These are phyloP conservation scores for Gorsachius goisagi DNA, from an alignment of 2,113 vertebrate species.

Conservation along the genomic window DNA sequence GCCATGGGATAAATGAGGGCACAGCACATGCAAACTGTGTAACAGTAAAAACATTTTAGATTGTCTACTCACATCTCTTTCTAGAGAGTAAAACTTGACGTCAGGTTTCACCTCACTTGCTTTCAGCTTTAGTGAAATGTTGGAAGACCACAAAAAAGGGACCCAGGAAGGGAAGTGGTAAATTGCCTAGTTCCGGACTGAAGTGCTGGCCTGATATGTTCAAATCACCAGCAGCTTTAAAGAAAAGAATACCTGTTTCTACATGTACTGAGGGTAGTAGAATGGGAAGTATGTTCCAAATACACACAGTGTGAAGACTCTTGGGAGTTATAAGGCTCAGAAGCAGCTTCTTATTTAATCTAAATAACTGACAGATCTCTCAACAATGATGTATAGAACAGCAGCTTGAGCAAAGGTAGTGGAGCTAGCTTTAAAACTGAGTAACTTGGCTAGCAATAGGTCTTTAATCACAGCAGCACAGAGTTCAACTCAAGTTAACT, in stretches of 20 bases:
- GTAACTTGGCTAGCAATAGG: neutral
- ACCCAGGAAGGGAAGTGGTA: neutral
- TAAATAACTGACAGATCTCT: neutral
- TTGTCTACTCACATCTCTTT: neutral
- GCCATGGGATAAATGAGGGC: neutral
- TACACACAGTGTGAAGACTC: neutral
- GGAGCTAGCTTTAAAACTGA: neutral
- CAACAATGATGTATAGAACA: neutral
- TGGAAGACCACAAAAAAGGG: neutral
- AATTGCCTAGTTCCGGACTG: neutral
- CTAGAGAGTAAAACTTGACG: neutral
- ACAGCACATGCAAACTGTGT: neutral
- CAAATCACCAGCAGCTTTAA: neutral
- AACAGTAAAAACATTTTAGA: neutral
- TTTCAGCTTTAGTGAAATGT: neutral
- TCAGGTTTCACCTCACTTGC: neutral
- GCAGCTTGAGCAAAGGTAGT: neutral
- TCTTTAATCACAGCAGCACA: neutral
- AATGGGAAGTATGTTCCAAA: neutral
- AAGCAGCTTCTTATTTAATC: neutral
- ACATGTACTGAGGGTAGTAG: neutral
- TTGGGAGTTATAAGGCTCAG: neutral
- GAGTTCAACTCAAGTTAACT: neutral
- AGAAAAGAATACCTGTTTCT: neutral
- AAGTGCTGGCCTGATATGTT: neutral